Percentiles rank a stretch among this genome's conserved stretches.
These are phyloP conservation scores for Gortyna flavago DNA, from an alignment of 2,888 invertebrate genomes.

Conservation along the genomic window DNA sequence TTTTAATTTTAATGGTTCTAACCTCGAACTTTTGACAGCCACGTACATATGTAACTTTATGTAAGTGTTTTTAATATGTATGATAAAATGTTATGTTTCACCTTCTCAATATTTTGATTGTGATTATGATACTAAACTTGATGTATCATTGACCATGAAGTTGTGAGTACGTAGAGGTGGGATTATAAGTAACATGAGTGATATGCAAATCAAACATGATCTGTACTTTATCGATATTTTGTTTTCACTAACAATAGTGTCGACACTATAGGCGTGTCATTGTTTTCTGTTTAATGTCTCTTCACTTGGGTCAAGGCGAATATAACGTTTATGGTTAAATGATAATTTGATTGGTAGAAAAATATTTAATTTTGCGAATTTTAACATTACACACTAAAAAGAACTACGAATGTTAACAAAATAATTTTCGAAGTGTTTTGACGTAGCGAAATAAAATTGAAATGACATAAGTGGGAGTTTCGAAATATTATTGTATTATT, in stretches of 20 bases:
- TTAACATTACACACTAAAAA: conserved; percentile 27
- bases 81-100: conserved; percentile 49
- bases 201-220: conserved; percentile 68
- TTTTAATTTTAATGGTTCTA: conserved; percentile 56
- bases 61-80: conserved; percentile 45
- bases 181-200: conserved; percentile 57
- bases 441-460: conserved; percentile 37
- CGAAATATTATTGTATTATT: conserved; percentile 49
- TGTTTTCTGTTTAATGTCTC: conserved; percentile 62
- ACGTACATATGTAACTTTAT: conserved; percentile 31
- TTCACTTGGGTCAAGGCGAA: conserved; percentile 62
- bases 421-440: conserved; percentile 30
- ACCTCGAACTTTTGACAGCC: conserved; percentile 58
- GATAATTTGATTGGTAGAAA: conserved; percentile 55
- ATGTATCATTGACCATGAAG: conserved; percentile 63
- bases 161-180: conserved; percentile 35
- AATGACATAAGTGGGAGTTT: conserved; percentile 54
- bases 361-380: conserved; percentile 52
- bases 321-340: conserved; percentile 55
- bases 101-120: conserved; percentile 46
- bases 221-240: conserved; percentile 69
- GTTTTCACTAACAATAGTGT: conserved; percentile 69
- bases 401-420: conserved; percentile 22
- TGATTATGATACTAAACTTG: conserved; percentile 53
- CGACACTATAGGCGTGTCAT: conserved; percentile 70